A percentile compares a stretch with the other conserved stretches of the same genome.
Conservation (phyloP, 64 coral and sea anemone species). For the Dendronephthya gigantea region DNA sequence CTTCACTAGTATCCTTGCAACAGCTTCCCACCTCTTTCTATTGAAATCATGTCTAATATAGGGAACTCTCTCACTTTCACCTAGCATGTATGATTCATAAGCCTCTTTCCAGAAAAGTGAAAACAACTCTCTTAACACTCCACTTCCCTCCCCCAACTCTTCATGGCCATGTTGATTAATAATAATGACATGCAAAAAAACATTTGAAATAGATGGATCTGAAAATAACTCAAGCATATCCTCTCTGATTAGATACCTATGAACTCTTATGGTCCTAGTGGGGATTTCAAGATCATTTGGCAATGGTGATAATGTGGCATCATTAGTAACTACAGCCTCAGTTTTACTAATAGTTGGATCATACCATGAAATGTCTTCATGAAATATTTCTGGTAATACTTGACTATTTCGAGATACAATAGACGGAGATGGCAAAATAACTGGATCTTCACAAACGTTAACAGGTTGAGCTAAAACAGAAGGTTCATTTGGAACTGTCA, state of each 20-base stretch:
- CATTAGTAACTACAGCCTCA: background rate
- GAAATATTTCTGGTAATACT: too few species aligned
- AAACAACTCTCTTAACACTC: slow-evolving; percentile 19
- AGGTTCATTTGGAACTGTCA: too few species aligned
- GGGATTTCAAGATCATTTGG: background rate
- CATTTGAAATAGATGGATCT: background rate
- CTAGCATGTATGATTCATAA: slow-evolving; percentile 1
- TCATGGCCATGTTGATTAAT: background rate
- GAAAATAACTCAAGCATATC: background rate
- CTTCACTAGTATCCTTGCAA: slow-evolving; percentile 19
- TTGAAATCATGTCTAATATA: slow-evolving; percentile 22
- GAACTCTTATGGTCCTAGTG: background rate
- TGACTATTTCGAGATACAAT: too few species aligned
- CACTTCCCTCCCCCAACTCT: background rate
- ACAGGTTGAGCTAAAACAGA: too few species aligned
- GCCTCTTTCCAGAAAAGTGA: slow-evolving; percentile 15
- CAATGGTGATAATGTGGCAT: background rate
- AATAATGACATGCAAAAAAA: background rate
- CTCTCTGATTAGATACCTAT: slow-evolving; percentile 9
- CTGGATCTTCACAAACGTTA: too few species aligned
- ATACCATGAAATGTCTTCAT: too few species aligned
- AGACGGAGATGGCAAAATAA: too few species aligned
- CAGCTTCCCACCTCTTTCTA: slow-evolving; percentile 19
- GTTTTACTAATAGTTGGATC: background rate
- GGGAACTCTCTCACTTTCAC: background rate